Conservation (phyloP, 92 coral and sea anemone genomes). For the Zoanthus sansibaricus region DNA sequence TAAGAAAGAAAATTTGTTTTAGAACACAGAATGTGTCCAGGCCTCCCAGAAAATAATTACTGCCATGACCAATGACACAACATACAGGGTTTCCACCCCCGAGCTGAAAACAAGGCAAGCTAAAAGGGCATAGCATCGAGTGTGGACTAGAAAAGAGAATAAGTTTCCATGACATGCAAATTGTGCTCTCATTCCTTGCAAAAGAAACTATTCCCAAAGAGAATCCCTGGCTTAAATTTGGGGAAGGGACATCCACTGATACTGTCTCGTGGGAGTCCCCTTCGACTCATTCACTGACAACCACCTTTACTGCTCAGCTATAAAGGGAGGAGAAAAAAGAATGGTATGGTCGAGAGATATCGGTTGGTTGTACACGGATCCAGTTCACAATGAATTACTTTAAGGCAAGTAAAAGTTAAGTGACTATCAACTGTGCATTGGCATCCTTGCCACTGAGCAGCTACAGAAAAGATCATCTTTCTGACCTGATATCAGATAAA, state of each 20-base stretch:
- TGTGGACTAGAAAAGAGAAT: constrained; percentile 7
- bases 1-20: no score
- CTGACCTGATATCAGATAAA: constrained; percentile 10
- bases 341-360: no score
- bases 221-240: neutral
- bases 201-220: constrained; percentile 1
- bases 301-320: no score
- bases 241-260: neutral
- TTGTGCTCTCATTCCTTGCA: constrained; percentile 15
- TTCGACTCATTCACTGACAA: no score
- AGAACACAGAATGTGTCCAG: neutral
- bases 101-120: constrained; percentile 18
- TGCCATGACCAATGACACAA: constrained; percentile 34
- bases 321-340: no score
- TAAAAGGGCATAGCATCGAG: constrained; percentile 36
- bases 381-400: neutral
- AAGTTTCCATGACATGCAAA: constrained; percentile 34
- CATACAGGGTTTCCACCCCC: neutral
- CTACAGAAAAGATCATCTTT: constrained; percentile 33
- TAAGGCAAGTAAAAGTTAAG: constrained; percentile 1
- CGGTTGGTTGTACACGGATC: no score
- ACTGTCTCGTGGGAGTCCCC: no score
- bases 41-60: constrained; percentile 34
- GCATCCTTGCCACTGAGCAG: constrained; percentile 10
- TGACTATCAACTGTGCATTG: constrained; percentile 12